Evolutionary conservation across 2,888 invertebrate genomes (phyloP), one percentile per base, ranked within the genome.

Genomic region (Trachelus tabidus): DNA sequence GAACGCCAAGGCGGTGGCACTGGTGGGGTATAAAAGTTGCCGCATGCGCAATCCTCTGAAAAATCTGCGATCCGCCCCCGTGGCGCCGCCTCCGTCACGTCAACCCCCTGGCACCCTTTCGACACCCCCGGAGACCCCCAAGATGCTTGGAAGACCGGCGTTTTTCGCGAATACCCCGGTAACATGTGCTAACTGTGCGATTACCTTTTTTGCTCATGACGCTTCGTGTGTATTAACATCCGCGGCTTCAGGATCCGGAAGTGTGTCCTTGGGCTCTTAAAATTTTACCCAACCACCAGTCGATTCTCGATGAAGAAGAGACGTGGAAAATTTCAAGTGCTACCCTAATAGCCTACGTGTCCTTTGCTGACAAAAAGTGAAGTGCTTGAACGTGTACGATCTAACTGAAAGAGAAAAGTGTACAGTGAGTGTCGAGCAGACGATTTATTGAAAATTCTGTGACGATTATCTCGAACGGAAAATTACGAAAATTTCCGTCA

Each of bases 31-130:
- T 89, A 90, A 90, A 91, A 90, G 89, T 89, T 81, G 84, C 86
- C 91, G 91, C 91, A 91, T 91, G 91, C 91, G 91, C 91, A 88
- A 85, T 80, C 76, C 79, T 75, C 75, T 82, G 86, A 90, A 91
- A 91, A 91, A 90, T 23, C 82, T 91, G 85, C 85, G 91, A 86
- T 87, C 90, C 91, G 89, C 90, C 90, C 87, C 86, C 86, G 56
- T 56, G 87, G 88, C 85, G 82, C 89, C 90, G 90, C 90, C 89
- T 87, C 86, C 87, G 79, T 79, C 84, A 83, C 81, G 37, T 35
- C 40, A 75, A 81, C 82, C 87, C 85, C 85, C 81, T 82, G 81
- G 79, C 81, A 80, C 81, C 82, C 78, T 82, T 80, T 79, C 80
- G 78, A 73, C 77, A 75, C 82, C 80, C 82, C 82, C 83, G 79